phyloP scores from a whole-genome alignment of 2,797 vertebrate genomes.

The Synanceia verrucosa region DNA sequence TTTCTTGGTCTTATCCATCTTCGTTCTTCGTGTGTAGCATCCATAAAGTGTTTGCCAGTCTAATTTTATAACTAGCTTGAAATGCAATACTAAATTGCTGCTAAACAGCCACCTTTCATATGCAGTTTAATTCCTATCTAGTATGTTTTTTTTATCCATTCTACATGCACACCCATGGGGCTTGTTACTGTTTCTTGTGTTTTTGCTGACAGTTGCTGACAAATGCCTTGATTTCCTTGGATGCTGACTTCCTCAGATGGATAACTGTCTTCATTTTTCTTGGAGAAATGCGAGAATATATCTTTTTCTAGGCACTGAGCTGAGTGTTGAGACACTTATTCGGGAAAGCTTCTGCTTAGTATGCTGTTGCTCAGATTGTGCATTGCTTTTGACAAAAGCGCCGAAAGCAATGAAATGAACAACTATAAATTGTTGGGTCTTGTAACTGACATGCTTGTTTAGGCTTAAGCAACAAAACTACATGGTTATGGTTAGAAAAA shows the following conservation, averaged over 20 bases:
- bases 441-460: too few species aligned
- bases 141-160: background rate
- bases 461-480: background rate
- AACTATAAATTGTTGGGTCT: too few species aligned
- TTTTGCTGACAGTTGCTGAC: background rate
- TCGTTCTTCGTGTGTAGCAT: background rate
- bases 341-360: background rate
- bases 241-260: too few species aligned
- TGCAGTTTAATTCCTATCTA: background rate
- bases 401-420: too few species aligned
- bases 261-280: too few species aligned
- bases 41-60: background rate
- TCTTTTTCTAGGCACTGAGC: background rate
- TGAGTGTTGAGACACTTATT: background rate
- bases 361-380: background rate
- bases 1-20: background rate
- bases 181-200: background rate
- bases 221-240: background rate
- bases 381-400: background rate
- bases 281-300: too few species aligned
- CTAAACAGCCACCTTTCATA: background rate
- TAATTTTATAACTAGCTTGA: background rate
- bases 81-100: background rate
- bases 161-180: background rate
- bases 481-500: background rate